Evolutionary conservation across 1,140 invertebrate species (phyloP).

Genomic region (Euura lappo): DNA sequence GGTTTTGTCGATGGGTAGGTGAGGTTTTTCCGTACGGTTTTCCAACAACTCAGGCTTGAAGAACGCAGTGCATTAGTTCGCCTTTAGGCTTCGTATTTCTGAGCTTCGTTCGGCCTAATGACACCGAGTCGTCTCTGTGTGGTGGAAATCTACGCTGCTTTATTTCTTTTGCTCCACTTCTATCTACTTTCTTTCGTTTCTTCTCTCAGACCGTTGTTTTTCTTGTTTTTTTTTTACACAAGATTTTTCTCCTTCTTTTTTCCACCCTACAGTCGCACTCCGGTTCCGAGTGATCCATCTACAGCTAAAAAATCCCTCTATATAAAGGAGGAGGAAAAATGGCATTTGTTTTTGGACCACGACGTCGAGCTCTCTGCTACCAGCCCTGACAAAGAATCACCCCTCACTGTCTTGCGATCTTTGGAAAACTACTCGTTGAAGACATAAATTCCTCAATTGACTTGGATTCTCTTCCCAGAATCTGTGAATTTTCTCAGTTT

Average conservation of each 20-base stretch:
- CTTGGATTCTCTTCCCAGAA: too few species aligned
- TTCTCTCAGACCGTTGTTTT: neutral
- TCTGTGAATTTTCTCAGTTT: too few species aligned
- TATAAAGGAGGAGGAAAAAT: slow-evolving; percentile 35
- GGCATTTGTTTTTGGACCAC: slow-evolving; percentile 20
- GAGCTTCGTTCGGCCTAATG: slow-evolving; percentile 41
- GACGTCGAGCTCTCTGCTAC: slow-evolving; percentile 1
- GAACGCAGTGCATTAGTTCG: slow-evolving; percentile 43
- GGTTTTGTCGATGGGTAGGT: neutral
- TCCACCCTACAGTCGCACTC: slow-evolving; percentile 36
- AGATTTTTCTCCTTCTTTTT: slow-evolving; percentile 28
- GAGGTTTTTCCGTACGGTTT: neutral
- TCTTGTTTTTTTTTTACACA: neutral
- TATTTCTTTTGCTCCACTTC: slow-evolving; percentile 17
- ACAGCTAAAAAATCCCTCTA: slow-evolving; percentile 43
- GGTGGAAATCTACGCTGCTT: neutral
- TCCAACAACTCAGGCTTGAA: neutral
- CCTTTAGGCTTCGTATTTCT: slow-evolving; percentile 22
- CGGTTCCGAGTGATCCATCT: slow-evolving; percentile 40
- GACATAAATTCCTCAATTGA: neutral
- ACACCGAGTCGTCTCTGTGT: slow-evolving; percentile 43
- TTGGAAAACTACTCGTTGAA: neutral
- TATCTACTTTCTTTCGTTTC: slow-evolving; percentile 9
- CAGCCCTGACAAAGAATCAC: neutral
- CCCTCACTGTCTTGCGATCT: neutral